Percentiles rank a stretch among this genome's conserved stretches.
phyloP scores from a whole-genome alignment of 2,888 invertebrate species.

The Branchellion lobata region DNA sequence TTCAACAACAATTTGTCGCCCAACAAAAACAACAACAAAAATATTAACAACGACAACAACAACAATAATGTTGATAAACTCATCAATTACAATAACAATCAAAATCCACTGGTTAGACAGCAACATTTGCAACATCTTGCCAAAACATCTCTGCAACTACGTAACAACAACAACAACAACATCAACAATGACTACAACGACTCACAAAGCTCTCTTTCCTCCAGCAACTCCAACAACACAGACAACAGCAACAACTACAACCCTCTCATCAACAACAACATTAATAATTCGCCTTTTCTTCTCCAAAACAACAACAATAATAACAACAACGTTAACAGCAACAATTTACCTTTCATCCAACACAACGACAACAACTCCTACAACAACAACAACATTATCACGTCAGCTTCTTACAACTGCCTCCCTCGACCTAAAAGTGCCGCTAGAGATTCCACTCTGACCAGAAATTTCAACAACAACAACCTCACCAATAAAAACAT shows the following conservation, averaged over 20 bases:
- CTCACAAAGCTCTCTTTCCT: not conserved
- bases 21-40: not conserved
- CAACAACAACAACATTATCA: not conserved
- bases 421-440: not conserved
- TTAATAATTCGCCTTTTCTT: no score
- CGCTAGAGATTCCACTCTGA: not conserved
- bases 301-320: not conserved
- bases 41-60: not conserved
- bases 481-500: not conserved
- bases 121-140: not conserved
- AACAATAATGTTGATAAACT: not conserved
- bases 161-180: conserved; percentile 21
- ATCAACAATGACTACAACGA: not conserved
- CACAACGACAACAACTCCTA: not conserved
- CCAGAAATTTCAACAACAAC: not conserved
- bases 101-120: not conserved
- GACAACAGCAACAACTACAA: not conserved
- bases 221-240: not conserved
- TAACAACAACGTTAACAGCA: not conserved
- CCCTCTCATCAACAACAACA: conserved; percentile 21
- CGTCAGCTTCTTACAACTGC: not conserved
- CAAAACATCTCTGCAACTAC: not conserved
- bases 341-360: not conserved
- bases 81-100: conserved; percentile 12
- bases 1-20: no score